Conservation (phyloP, 2,113 vertebrate species). For the Plectropomus leopardus region DNA sequence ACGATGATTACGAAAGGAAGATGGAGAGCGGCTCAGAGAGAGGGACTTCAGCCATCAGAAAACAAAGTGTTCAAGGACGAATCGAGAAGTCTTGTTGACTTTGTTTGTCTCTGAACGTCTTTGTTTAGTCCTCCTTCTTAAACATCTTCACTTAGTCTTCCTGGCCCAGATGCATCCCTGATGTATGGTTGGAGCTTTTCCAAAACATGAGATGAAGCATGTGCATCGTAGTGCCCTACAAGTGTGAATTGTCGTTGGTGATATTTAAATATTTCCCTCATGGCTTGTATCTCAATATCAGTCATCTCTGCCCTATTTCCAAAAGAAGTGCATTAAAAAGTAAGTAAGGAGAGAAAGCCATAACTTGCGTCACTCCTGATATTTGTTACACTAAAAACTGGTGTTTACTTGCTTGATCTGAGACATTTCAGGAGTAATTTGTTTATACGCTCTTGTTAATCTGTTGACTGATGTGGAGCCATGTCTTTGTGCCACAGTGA, state of each 20-base stretch:
- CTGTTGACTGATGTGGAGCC: conserved; percentile 32
- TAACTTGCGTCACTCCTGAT: neutral
- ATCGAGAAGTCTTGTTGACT: conserved; percentile 59
- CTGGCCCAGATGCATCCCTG: conserved; percentile 69
- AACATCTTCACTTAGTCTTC: conserved; percentile 65
- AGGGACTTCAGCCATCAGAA: conserved; percentile 50
- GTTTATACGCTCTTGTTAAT: conserved; percentile 24
- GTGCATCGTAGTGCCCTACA: conserved; percentile 30
- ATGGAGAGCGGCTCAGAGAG: conserved; percentile 18
- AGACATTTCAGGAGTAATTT: conserved; percentile 14
- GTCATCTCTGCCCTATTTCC: conserved; percentile 69
- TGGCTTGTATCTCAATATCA: conserved; percentile 53
- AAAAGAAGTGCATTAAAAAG: conserved; percentile 23
- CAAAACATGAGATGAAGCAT: conserved; percentile 42
- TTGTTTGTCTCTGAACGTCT: conserved; percentile 58
- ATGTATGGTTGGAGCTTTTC: conserved; percentile 61
- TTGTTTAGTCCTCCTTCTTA: conserved; percentile 72
- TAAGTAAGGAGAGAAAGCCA: neutral
- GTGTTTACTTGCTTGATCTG: neutral
- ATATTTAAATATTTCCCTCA: conserved; percentile 55
- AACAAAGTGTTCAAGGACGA: conserved; percentile 73
- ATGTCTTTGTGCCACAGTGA: conserved; percentile 84
- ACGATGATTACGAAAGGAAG: conserved; percentile 50
- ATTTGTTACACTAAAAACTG: neutral
- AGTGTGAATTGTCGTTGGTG: conserved; percentile 31